phyloP scores from a whole-genome alignment of 2,113 vertebrate species.

The Xyliphius kryptos region DNA sequence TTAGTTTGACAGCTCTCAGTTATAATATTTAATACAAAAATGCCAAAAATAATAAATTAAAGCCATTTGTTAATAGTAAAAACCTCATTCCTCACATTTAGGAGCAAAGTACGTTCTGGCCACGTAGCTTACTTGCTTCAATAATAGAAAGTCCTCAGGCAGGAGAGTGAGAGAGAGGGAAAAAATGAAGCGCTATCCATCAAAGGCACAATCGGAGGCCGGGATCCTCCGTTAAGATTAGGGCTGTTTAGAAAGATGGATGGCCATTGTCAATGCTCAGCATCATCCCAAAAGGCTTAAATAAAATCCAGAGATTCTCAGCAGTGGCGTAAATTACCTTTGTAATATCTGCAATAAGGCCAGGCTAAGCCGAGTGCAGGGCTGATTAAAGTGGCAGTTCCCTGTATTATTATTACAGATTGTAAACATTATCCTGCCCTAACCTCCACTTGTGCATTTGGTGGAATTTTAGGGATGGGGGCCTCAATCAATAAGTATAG shows the following conservation, averaged over 20 bases:
- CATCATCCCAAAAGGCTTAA: conserved; percentile 66
- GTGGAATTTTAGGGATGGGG: too few relatives aligned
- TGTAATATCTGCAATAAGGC: conserved; percentile 51
- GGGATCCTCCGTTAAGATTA: conserved; percentile 75
- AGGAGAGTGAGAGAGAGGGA: conserved; percentile 18
- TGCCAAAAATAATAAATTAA: too few relatives aligned
- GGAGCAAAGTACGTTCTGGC: conserved; percentile 16
- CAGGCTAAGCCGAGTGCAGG: conserved; percentile 43
- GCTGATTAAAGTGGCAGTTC: conserved; percentile 43
- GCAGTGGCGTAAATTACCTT: conserved; percentile 69
- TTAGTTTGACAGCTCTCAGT: too few relatives aligned
- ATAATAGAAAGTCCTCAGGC: conserved; percentile 49
- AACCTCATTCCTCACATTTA: too few relatives aligned
- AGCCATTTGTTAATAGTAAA: too few relatives aligned
- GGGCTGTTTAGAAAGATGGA: conserved; percentile 76
- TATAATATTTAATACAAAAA: too few relatives aligned
- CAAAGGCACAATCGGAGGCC: conserved; percentile 61
- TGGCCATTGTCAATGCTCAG: conserved; percentile 62
- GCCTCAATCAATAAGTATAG: too few relatives aligned
- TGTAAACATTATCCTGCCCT: conserved; percentile 45
- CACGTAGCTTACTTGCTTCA: conserved; percentile 40
- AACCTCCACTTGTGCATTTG: conserved; percentile 17
- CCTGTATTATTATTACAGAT: conserved; percentile 45
- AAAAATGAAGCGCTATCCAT: conserved; percentile 65
- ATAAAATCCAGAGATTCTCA: conserved; percentile 65